Evolutionary conservation across 2,888 invertebrate species (phyloP).

Genomic region (Lymantria dispar): DNA sequence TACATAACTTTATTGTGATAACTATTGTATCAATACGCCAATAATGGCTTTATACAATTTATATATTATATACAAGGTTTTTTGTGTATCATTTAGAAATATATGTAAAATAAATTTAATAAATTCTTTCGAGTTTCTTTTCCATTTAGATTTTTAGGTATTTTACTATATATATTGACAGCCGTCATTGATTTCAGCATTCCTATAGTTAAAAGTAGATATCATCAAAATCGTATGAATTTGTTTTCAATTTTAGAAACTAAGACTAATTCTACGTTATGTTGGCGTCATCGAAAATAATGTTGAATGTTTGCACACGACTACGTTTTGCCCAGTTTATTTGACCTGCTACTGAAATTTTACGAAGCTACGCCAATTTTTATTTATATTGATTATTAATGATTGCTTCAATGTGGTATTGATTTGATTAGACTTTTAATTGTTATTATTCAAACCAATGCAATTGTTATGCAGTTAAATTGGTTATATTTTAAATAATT

Average conservation of each 20-base stretch:
- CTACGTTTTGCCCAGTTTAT: constrained; percentile 8
- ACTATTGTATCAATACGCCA: constrained; percentile 46
- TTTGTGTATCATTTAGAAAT: constrained; percentile 46
- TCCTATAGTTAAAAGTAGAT: constrained; percentile 5
- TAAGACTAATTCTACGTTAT: not conserved
- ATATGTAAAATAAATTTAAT: constrained; percentile 65
- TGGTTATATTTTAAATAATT: too few relatives aligned
- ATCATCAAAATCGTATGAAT: not conserved
- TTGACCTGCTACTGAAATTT: constrained; percentile 11
- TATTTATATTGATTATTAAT: not conserved
- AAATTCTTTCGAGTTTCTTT: constrained; percentile 62
- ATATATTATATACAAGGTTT: constrained; percentile 35
- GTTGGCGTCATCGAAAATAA: not conserved
- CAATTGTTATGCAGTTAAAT: too few relatives aligned
- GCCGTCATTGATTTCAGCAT: constrained; percentile 6
- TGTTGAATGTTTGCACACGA: constrained; percentile 17
- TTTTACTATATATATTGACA: constrained; percentile 14
- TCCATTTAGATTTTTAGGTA: constrained; percentile 19
- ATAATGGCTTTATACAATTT: constrained; percentile 39
- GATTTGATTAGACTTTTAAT: too few relatives aligned
- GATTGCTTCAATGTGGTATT: too few relatives aligned
- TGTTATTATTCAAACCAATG: too few relatives aligned
- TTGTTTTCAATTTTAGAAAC: not conserved
- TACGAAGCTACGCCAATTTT: constrained; percentile 16
- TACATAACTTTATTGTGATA: constrained; percentile 71